Conservation (phyloP, 2,888 invertebrate genomes). For the Epirrhoe alternata region DNA sequence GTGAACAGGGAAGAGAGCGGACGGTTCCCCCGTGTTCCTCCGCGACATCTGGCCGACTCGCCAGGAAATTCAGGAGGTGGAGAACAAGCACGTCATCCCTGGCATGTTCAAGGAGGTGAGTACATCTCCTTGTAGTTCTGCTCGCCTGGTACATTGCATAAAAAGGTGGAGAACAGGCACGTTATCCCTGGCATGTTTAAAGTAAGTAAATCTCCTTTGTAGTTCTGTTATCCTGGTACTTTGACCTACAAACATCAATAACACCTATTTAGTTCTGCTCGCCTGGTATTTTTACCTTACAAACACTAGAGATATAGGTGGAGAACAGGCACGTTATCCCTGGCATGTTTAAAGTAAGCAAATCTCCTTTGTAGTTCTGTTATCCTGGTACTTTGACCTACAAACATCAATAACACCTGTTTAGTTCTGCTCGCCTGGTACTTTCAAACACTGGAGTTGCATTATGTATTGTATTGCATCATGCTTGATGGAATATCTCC, state of each 20-base stretch:
- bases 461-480: no score
- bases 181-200: constrained; percentile 99
- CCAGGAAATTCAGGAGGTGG: constrained; percentile 94
- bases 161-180: constrained; percentile 92
- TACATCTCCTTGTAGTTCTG: background rate
- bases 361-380: background rate
- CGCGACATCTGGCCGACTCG: constrained; percentile 98
- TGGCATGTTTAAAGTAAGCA: constrained; percentile 94
- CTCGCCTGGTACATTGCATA: no score
- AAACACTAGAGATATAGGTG: no score
- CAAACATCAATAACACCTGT: no score
- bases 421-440: background rate
- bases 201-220: constrained; percentile 74
- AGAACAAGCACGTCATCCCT: constrained; percentile 95
- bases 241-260: background rate
- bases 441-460: background rate
- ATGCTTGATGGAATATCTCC: no score
- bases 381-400: background rate
- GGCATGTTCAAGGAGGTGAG: constrained; percentile 96
- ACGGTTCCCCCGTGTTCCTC: constrained; percentile 92
- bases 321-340: constrained; percentile 96
- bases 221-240: no score
- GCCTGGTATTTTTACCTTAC: no score
- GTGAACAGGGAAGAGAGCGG: constrained; percentile 83
- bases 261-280: no score